Evolutionary conservation across 2,113 vertebrate genomes (phyloP).

Genomic region (Eleginops maclovinus): DNA sequence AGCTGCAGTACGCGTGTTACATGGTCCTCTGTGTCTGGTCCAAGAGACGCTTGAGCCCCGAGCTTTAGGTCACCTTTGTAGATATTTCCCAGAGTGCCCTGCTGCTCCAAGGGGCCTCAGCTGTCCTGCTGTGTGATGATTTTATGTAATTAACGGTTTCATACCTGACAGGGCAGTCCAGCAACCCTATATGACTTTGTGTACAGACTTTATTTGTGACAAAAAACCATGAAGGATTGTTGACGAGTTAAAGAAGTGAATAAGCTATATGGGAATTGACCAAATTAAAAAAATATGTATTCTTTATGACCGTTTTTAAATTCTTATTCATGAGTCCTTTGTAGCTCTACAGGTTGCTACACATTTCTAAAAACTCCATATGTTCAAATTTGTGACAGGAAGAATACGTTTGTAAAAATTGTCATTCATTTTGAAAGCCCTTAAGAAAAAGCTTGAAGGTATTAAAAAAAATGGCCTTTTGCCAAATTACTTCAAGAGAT

Average conservation of each 20-base stretch:
- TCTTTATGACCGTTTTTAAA: slow-evolving; percentile 5
- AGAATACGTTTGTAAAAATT: slow-evolving; percentile 10
- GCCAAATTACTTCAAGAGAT: slow-evolving; percentile 22
- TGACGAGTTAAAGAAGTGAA: not conserved
- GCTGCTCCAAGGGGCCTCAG: slow-evolving; percentile 51
- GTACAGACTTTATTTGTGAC: slow-evolving; percentile 55
- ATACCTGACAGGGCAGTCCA: slow-evolving; percentile 40
- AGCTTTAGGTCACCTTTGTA: slow-evolving; percentile 54
- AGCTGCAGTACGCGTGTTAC: slow-evolving; percentile 7
- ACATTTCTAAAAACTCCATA: slow-evolving; percentile 15
- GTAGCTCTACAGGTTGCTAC: not conserved
- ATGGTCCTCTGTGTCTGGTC: slow-evolving; percentile 13
- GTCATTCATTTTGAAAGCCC: slow-evolving; percentile 18
- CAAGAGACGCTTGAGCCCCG: slow-evolving; percentile 10
- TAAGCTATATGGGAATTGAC: slow-evolving; percentile 46
- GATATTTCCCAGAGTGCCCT: slow-evolving; percentile 64
- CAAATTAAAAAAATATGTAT: slow-evolving; percentile 19
- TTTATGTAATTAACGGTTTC: slow-evolving; percentile 47
- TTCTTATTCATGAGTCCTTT: slow-evolving; percentile 21
- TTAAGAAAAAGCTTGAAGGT: not conserved
- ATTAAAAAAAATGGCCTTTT: slow-evolving; percentile 19
- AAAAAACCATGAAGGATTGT: slow-evolving; percentile 17
- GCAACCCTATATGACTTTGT: slow-evolving; percentile 66
- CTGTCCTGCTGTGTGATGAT: slow-evolving; percentile 54
- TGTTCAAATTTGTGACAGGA: slow-evolving; percentile 8